Percentiles rank a stretch among this genome's conserved stretches.
phyloP scores from a whole-genome alignment of 2,888 invertebrate species.

The Folsomia manolachei region DNA sequence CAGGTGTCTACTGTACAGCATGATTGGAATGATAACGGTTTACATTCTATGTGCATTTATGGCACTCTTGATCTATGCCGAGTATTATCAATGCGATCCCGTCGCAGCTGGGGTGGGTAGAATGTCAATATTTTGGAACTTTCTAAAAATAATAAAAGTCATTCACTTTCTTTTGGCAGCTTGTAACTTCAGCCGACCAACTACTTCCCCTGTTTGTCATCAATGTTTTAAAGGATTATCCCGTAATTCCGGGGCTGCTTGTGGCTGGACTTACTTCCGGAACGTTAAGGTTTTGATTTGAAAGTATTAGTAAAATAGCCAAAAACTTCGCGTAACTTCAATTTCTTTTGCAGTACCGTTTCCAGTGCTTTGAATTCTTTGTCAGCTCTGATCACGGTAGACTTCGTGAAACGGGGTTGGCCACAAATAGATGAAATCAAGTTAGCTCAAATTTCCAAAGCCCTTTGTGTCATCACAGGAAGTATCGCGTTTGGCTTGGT shows the following conservation, averaged over 20 bases:
- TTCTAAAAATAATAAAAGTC: no score
- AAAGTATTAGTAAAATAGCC: background rate
- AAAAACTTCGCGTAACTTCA: background rate
- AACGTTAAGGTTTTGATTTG: constrained; percentile 59
- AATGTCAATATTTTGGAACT: no score
- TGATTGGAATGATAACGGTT: constrained; percentile 23
- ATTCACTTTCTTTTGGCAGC: no score
- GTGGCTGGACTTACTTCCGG: constrained; percentile 88
- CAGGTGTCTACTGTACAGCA: constrained; percentile 25
- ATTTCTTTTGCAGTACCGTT: constrained; percentile 68
- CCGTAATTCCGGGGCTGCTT: constrained; percentile 82
- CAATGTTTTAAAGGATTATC: constrained; percentile 61
- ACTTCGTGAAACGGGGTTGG: constrained; percentile 63
- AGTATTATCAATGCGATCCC: constrained; percentile 35
- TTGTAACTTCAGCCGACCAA: constrained; percentile 37
- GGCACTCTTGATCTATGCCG: constrained; percentile 20
- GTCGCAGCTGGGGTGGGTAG: constrained; percentile 4
- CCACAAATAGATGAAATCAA: constrained; percentile 29
- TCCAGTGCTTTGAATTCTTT: constrained; percentile 90
- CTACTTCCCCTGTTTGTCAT: constrained; percentile 58
- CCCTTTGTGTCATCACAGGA: constrained; percentile 70
- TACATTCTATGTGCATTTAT: constrained; percentile 15
- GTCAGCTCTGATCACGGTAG: constrained; percentile 85
- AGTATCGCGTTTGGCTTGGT: constrained; percentile 73
- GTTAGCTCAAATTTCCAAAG: constrained; percentile 73